A percentile compares a stretch with the other conserved stretches of the same genome.
These are phyloP conservation scores for Enteromius viviparus DNA, from an alignment of 2,797 vertebrate genomes.

Conservation along the genomic window DNA sequence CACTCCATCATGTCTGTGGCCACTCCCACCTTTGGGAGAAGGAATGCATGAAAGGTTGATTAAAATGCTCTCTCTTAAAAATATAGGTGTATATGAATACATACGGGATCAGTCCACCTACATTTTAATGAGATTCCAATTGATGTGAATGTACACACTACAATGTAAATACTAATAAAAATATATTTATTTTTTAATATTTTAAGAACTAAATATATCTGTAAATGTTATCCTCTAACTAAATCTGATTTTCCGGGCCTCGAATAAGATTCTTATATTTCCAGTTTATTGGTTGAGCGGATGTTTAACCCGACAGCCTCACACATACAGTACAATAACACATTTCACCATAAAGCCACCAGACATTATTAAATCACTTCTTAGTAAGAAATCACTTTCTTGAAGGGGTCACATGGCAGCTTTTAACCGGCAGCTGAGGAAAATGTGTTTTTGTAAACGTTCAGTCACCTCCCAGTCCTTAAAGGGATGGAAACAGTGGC, in stretches of 20 bases:
- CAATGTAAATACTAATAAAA: constrained; percentile 61
- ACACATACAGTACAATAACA: constrained; percentile 28
- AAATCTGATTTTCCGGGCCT: not conserved
- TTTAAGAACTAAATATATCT: constrained; percentile 23
- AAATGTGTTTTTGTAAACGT: not conserved
- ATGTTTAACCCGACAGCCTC: constrained; percentile 59
- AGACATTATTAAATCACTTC: not conserved
- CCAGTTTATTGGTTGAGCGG: constrained; percentile 38
- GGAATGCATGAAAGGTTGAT: constrained; percentile 51
- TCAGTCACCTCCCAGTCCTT: constrained; percentile 21
- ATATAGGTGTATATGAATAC: constrained; percentile 35
- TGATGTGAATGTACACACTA: constrained; percentile 52
- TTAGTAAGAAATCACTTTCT: not conserved
- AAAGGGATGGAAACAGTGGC: constrained; percentile 11
- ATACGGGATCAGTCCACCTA: constrained; percentile 10
- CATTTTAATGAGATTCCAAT: constrained; percentile 38
- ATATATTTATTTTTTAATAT: constrained; percentile 70
- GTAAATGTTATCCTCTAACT: not conserved
- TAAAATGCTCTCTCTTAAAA: constrained; percentile 41
- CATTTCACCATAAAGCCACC: constrained; percentile 11
- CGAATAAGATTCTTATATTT: constrained; percentile 3
- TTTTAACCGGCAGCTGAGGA: constrained; percentile 53
- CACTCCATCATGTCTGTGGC: constrained; percentile 60
- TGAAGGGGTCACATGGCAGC: constrained; percentile 52
- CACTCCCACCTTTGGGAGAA: constrained; percentile 47